Conservation (phyloP, 2,888 invertebrate species). For the Rhamphomyia laevipes region DNA sequence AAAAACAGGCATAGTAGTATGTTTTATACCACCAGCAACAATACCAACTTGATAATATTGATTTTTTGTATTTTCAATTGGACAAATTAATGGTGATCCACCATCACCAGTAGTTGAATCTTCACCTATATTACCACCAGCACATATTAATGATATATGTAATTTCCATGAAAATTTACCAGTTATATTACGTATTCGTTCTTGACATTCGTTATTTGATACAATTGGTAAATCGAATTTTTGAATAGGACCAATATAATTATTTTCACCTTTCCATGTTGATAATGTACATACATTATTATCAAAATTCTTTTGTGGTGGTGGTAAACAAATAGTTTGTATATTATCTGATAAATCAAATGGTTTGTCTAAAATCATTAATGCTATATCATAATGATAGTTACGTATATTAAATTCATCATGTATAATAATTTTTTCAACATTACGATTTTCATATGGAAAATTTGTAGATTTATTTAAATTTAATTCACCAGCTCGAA, state of each 20-base stretch:
- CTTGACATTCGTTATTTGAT: conserved; percentile 37
- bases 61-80: conserved; percentile 29
- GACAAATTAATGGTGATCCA: conserved; percentile 64
- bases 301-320: conserved; percentile 35
- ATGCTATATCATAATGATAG: conserved; percentile 59
- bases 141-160: conserved; percentile 59
- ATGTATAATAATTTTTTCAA: conserved; percentile 29
- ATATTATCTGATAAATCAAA: conserved; percentile 54
- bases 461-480: conserved; percentile 48
- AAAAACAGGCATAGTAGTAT: conserved; percentile 50
- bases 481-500: conserved; percentile 71
- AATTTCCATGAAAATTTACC: conserved; percentile 59
- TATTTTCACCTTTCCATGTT: conserved; percentile 25
- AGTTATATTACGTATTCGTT: conserved; percentile 43
- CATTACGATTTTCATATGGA: conserved; percentile 54
- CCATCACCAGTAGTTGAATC: conserved; percentile 46
- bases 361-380: conserved; percentile 51
- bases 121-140: conserved; percentile 58
- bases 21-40: conserved; percentile 63
- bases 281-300: conserved; percentile 22
- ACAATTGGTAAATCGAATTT: conserved; percentile 59
- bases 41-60: conserved; percentile 24
- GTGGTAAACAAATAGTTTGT: conserved; percentile 53
- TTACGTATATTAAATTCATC: conserved; percentile 47
- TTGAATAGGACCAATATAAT: conserved; percentile 44